Evolutionary conservation across 2,888 invertebrate species (phyloP), one percentile per base, ranked within the genome.

Genomic region (Clusia tigrina): DNA sequence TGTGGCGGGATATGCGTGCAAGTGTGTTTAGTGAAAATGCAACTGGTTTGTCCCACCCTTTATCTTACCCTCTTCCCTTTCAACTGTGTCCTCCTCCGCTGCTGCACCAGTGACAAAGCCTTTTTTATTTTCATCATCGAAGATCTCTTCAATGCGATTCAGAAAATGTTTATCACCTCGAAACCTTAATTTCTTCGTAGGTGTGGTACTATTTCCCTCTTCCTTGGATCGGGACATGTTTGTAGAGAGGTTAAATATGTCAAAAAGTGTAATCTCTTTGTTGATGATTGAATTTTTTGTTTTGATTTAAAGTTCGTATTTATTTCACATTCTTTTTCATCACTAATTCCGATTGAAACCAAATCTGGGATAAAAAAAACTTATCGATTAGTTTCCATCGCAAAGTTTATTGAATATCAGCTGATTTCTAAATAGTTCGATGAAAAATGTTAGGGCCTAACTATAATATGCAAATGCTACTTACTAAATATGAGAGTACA

Each of bases 151-250:
- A 6, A 80, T 69, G 48, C 77, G 76, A 63, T 64, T 74, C 60
- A 70, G 78, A 52, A 84, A 80, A 74, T 81, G 23, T 17, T 24
- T 0, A 10, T 84, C 82, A 51, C 84, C 77, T 67, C 84, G 82
- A 78, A 86, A 86, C 68, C 86, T 78, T 65, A 86, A 78, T 75
- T 84, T 85, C 76, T 85, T 86, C 64, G 69, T 59, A 42, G 73
- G 58, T 57, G 71, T 69, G 23, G 64, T 57, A 54, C 59, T 53
- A 59, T 61, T 64, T 52, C 54, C 57, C 84, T 24, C 25, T 12
- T 53, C 42, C 32, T 58, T 48, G 23, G 22, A 6, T 3, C 48
- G 48, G 5, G 48, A 48, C 48, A 20, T 48, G 5, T 42, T 60
- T 54, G 17, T 54, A 10, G n/a, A n/a, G n/a, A n/a, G n/a, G n/a